phyloP scores from a whole-genome alignment of 2,797 vertebrate genomes.

The Coilia nasus region DNA sequence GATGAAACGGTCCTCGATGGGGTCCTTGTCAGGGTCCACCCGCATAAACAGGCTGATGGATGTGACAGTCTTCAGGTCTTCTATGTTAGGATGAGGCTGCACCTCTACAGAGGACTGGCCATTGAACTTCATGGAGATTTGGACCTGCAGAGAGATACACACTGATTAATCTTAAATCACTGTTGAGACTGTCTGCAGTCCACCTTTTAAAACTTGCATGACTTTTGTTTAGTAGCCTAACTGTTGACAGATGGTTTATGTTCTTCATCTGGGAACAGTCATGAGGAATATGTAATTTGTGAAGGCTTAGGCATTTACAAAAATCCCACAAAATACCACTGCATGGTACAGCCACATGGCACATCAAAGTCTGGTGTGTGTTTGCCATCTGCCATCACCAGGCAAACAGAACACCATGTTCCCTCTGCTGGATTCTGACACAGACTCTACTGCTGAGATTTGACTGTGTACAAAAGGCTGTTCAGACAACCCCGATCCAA shows the following conservation, averaged over 20 bases:
- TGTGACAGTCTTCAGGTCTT: constrained; percentile 90
- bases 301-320: neutral
- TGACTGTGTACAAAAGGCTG: neutral
- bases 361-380: neutral
- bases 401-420: neutral
- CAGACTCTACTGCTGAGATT: neutral
- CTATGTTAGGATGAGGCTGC: constrained; percentile 82
- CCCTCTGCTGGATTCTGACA: neutral
- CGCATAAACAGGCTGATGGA: constrained; percentile 92
- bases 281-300: neutral
- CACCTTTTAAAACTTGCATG: neutral
- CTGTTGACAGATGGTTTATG: neutral
- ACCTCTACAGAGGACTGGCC: constrained; percentile 92
- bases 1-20: constrained; percentile 86
- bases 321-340: neutral
- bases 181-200: neutral
- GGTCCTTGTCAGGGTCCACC: constrained; percentile 78
- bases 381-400: neutral
- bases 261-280: neutral
- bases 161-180: neutral
- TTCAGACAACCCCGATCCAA: neutral
- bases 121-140: constrained; percentile 97
- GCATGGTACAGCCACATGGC: neutral
- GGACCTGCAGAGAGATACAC: constrained; percentile 75
- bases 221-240: neutral